Percentiles rank a stretch among this genome's conserved stretches.
Conservation (phyloP, 2,113 vertebrate species). For the Sturnus vulgaris region DNA sequence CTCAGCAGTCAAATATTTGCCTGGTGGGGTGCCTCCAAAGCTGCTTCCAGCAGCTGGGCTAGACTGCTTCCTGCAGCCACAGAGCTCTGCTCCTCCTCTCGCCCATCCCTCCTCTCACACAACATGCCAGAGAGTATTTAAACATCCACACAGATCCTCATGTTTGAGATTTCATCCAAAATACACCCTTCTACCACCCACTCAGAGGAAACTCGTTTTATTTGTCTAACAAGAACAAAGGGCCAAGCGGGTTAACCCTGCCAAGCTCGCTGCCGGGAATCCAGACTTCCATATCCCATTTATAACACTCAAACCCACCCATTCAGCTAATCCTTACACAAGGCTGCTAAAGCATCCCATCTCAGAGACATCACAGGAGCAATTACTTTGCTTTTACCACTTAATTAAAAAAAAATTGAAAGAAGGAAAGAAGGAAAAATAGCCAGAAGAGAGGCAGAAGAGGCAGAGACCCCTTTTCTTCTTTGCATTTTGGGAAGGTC, state of each 20-base stretch:
- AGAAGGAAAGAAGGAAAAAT: background rate
- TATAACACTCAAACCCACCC: constrained; percentile 18
- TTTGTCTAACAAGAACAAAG: constrained; percentile 61
- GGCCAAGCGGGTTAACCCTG: background rate
- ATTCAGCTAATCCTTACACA: constrained; percentile 36
- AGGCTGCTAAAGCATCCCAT: background rate
- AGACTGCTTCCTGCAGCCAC: constrained; percentile 22
- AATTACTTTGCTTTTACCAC: background rate
- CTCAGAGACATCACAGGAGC: background rate
- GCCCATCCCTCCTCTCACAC: constrained; percentile 8
- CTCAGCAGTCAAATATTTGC: constrained; percentile 33
- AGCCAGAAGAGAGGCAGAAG: background rate
- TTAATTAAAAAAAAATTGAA: background rate
- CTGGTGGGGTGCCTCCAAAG: background rate
- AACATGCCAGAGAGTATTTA: constrained; percentile 3
- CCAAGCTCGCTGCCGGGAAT: background rate
- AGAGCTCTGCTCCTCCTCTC: background rate
- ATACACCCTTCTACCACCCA: constrained; percentile 50
- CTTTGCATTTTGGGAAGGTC: background rate
- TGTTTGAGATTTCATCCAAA: constrained; percentile 43
- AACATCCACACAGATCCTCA: constrained; percentile 16
- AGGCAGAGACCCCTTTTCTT: background rate
- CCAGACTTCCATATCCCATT: constrained; percentile 12
- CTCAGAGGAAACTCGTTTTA: constrained; percentile 49
- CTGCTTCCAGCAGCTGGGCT: constrained; percentile 1